A percentile compares a stretch with the other conserved stretches of the same genome.
phyloP scores from a whole-genome alignment of 2,888 invertebrate species.

The Panzeria rudis region DNA sequence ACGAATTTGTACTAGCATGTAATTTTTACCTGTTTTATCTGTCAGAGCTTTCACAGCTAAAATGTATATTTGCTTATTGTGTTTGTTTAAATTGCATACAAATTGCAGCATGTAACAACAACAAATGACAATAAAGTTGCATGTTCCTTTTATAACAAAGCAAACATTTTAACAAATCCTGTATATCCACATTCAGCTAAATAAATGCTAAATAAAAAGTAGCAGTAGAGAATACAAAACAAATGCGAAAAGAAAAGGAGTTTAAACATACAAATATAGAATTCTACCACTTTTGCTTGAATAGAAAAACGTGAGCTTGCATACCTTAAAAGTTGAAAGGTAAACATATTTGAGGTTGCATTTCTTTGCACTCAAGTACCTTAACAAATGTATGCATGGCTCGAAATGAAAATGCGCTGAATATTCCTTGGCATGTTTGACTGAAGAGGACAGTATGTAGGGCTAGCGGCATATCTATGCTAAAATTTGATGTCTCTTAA shows the following conservation, averaged over 20 bases:
- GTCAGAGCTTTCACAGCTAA: constrained; percentile 19
- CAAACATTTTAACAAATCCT: constrained; percentile 30
- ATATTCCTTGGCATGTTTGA: constrained; percentile 27
- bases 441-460: constrained; percentile 9
- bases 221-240: neutral
- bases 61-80: constrained; percentile 40
- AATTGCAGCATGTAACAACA: constrained; percentile 74
- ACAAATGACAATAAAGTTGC: constrained; percentile 73
- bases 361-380: constrained; percentile 54
- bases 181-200: constrained; percentile 30
- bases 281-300: constrained; percentile 36
- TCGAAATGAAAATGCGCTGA: neutral
- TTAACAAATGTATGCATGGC: constrained; percentile 3
- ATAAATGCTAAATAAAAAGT: constrained; percentile 41
- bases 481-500: constrained; percentile 7
- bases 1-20: constrained; percentile 23
- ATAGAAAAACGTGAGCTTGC: constrained; percentile 61
- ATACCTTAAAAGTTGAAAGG: constrained; percentile 58
- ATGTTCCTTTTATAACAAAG: constrained; percentile 38
- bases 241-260: constrained; percentile 26
- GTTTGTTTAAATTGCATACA: constrained; percentile 74
- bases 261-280: constrained; percentile 23
- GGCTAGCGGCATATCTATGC: constrained; percentile 16
- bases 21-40: constrained; percentile 25
- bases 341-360: constrained; percentile 68